phyloP scores from a whole-genome alignment of 2,888 invertebrate species.

The Rhagium mordax region DNA sequence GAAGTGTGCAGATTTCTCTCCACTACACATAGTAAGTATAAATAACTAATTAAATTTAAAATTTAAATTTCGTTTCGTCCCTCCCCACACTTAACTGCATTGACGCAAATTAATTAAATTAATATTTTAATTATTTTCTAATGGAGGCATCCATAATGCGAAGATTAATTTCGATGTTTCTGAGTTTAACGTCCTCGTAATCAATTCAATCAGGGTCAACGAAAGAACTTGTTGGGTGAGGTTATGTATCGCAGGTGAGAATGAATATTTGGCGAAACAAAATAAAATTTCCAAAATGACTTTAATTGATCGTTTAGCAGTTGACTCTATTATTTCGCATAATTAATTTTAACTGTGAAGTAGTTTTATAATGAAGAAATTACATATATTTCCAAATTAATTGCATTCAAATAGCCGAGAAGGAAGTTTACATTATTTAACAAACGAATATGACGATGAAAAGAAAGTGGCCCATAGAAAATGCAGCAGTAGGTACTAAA shows the following conservation, averaged over 20 bases:
- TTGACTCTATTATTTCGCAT: background rate
- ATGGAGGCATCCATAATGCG: background rate
- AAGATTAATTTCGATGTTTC: background rate
- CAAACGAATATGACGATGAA: too few species aligned
- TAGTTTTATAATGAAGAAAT: too few species aligned
- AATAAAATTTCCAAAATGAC: background rate
- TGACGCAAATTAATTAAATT: background rate
- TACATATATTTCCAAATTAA: too few species aligned
- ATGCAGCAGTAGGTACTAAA: too few species aligned
- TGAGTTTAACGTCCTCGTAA: slow-evolving; percentile 4
- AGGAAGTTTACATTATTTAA: too few species aligned
- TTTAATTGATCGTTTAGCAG: background rate
- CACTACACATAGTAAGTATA: background rate
- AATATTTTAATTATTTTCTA: background rate
- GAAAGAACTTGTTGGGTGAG: slow-evolving; percentile 13
- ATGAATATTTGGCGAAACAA: background rate
- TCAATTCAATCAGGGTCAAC: background rate
- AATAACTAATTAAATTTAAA: background rate
- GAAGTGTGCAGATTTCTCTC: slow-evolving; percentile 10
- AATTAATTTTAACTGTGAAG: background rate
- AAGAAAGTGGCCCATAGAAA: too few species aligned
- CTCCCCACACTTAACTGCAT: background rate
- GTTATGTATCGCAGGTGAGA: background rate
- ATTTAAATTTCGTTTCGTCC: background rate
- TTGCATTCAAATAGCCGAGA: too few species aligned